Conservation (phyloP, 2,888 invertebrate genomes). For the Baccha elongata region DNA sequence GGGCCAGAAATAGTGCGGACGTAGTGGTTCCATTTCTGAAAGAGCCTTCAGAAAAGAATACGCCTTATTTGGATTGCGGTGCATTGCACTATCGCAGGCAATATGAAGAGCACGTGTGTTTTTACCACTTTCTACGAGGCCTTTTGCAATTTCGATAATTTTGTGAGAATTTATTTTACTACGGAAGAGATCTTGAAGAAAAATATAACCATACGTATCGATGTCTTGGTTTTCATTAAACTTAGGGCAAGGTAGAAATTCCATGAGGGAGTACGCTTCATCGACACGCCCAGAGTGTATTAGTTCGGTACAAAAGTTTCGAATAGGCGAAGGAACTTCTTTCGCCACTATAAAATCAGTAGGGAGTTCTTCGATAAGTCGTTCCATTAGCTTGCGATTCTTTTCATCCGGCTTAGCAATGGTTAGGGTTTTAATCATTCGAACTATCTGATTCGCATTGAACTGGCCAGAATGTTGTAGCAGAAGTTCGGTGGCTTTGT, state of each 20-base stretch:
- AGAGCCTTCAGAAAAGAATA: conserved; percentile 77
- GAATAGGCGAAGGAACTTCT: conserved; percentile 77
- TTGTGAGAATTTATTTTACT: conserved; percentile 81
- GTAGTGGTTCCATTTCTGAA: conserved; percentile 76
- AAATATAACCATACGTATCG: conserved; percentile 84
- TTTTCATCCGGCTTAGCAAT: conserved; percentile 24
- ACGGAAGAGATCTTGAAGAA: conserved; percentile 85
- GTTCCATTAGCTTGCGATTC: conserved; percentile 74
- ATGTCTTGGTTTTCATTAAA: conserved; percentile 82
- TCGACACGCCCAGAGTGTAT: conserved; percentile 83
- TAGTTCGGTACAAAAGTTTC: conserved; percentile 83
- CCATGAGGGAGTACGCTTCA: conserved; percentile 83
- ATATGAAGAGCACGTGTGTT: conserved; percentile 82
- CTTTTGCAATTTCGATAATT: conserved; percentile 78
- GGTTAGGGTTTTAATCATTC: conserved; percentile 74
- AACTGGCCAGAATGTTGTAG: conserved; percentile 75
- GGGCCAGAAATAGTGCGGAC: conserved; percentile 88
- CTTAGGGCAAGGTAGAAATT: conserved; percentile 77
- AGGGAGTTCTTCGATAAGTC: conserved; percentile 77
- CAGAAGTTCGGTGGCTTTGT: conserved; percentile 76
- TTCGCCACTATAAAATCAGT: conserved; percentile 75
- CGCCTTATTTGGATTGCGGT: conserved; percentile 75
- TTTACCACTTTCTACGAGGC: conserved; percentile 77
- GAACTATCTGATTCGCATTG: conserved; percentile 76
- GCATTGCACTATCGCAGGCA: conserved; percentile 84